Evolutionary conservation across 2,113 vertebrate genomes (phyloP).

Genomic region (Sylvilagus bachmani): DNA sequence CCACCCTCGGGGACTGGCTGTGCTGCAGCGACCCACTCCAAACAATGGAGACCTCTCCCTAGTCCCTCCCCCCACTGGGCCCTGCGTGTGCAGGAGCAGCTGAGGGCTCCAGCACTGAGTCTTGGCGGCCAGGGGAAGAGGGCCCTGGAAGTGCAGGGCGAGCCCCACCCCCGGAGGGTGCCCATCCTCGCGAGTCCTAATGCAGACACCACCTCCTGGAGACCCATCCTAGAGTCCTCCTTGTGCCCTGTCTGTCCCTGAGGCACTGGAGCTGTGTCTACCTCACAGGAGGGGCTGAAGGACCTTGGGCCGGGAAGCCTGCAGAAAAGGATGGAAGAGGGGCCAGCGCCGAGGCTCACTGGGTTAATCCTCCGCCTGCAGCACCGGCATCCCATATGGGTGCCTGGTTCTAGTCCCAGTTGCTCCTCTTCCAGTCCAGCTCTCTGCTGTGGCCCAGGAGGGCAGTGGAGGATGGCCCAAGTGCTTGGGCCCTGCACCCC

Average conservation of each 20-base stretch:
- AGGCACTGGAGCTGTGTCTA: background rate
- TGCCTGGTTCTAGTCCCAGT: too few relatives aligned
- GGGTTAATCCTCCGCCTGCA: too few relatives aligned
- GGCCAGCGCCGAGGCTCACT: too few relatives aligned
- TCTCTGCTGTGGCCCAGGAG: too few relatives aligned
- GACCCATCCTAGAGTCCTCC: background rate
- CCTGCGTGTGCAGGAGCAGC: background rate
- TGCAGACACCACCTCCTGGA: background rate
- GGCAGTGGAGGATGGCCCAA: too few relatives aligned
- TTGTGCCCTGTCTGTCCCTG: background rate
- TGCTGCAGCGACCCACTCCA: background rate
- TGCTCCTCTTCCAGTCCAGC: too few relatives aligned
- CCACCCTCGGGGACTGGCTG: accelerated
- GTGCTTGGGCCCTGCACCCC: too few relatives aligned
- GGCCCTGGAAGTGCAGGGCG: background rate
- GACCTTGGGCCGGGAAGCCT: too few relatives aligned
- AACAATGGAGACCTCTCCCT: background rate
- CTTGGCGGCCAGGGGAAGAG: background rate
- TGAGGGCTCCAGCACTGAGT: accelerated
- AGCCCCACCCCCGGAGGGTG: background rate
- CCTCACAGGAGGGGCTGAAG: background rate
- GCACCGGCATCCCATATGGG: too few relatives aligned
- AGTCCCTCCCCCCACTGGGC: background rate
- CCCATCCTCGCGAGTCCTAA: background rate
- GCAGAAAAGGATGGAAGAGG: too few relatives aligned